These are phyloP conservation scores for Dissostichus mawsoni DNA, from an alignment of 2,113 vertebrate genomes.

Conservation along the genomic window DNA sequence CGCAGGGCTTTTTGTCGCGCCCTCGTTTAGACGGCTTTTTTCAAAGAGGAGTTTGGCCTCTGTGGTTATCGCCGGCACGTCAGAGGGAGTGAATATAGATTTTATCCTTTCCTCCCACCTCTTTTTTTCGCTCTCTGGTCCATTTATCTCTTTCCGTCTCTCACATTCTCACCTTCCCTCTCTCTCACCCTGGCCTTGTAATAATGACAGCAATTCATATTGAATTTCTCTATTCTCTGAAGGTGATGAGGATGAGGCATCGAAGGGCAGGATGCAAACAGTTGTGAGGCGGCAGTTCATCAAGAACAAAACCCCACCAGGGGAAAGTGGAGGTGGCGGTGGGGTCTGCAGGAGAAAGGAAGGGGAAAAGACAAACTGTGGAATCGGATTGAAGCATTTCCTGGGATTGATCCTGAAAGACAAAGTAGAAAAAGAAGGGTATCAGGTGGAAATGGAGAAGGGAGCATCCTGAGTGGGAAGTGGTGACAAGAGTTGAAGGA, in stretches of 20 bases:
- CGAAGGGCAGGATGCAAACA: conserved; percentile 60
- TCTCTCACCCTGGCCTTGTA: conserved; percentile 65
- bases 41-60: conserved; percentile 76
- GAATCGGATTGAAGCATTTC: conserved; percentile 24
- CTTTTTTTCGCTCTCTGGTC: conserved; percentile 44
- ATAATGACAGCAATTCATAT: conserved; percentile 81
- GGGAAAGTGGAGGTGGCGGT: conserved; percentile 18
- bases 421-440: background rate
- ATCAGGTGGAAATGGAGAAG: conserved; percentile 17
- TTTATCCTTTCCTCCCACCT: conserved; percentile 72
- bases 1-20: conserved; percentile 71
- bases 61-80: conserved; percentile 73
- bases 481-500: conserved; percentile 32
- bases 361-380: conserved; percentile 23
- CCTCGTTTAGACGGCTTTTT: conserved; percentile 75
- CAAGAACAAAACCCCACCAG: conserved; percentile 45
- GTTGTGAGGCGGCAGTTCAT: conserved; percentile 66
- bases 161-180: conserved; percentile 32
- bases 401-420: conserved; percentile 37
- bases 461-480: conserved; percentile 36
- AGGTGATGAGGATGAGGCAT: conserved; percentile 64
- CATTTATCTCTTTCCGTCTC: conserved; percentile 61
- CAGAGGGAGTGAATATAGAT: conserved; percentile 80
- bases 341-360: conserved; percentile 19
- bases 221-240: conserved; percentile 73